Evolutionary conservation across 2,888 invertebrate species (phyloP).

Genomic region (Elegia similella): DNA sequence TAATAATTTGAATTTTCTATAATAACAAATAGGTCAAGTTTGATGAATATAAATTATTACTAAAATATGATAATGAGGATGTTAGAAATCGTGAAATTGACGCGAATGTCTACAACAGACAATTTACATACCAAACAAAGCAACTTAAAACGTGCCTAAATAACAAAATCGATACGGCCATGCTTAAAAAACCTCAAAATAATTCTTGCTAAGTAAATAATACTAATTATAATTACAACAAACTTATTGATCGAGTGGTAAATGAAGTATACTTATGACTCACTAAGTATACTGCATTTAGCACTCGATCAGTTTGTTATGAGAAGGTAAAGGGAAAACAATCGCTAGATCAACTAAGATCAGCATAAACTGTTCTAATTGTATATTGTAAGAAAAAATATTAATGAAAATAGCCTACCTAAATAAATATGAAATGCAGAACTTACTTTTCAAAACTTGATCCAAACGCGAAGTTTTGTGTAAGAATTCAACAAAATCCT

Average conservation of each 20-base stretch:
- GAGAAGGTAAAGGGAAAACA: background rate
- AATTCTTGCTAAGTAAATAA: too few relatives aligned
- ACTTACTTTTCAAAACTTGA: slow-evolving; percentile 71
- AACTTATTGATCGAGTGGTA: too few relatives aligned
- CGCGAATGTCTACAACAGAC: background rate
- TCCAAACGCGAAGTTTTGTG: slow-evolving; percentile 66
- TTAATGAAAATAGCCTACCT: background rate
- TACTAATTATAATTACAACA: too few relatives aligned
- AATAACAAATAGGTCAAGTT: background rate
- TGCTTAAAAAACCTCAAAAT: too few relatives aligned
- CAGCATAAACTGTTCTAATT: too few relatives aligned
- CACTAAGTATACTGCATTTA: too few relatives aligned
- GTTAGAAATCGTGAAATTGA: background rate
- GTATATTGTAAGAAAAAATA: background rate
- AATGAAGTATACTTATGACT: too few relatives aligned
- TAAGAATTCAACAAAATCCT: slow-evolving; percentile 68
- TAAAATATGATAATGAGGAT: background rate
- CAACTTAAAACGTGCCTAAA: background rate
- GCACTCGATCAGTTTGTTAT: too few relatives aligned
- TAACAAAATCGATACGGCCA: too few relatives aligned
- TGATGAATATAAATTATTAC: background rate
- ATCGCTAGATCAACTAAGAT: background rate
- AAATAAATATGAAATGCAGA: slow-evolving; percentile 6
- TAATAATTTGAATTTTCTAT: too few relatives aligned
- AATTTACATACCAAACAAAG: background rate